These are phyloP conservation scores for Macrobrachium rosenbergii DNA, from an alignment of 1,140 invertebrate species.

Conservation along the genomic window DNA sequence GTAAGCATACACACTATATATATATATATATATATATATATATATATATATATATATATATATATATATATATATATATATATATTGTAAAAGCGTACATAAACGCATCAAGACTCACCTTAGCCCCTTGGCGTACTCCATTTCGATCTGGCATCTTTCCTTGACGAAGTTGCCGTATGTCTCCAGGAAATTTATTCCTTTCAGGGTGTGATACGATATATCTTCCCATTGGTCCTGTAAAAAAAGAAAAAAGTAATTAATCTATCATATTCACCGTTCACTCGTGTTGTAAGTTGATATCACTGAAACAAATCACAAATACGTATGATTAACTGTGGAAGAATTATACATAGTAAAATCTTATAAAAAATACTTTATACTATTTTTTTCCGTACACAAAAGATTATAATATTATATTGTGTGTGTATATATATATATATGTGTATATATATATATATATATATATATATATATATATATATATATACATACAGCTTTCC, in stretches of 20 bases:
- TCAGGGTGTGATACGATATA: conserved; percentile 93
- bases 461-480: too few relatives aligned
- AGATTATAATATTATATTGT: neutral
- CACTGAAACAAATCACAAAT: neutral
- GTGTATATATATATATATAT: too few relatives aligned
- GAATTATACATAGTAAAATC: too few relatives aligned
- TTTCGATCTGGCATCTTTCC: conserved; percentile 93
- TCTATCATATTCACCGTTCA: neutral
- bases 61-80: too few relatives aligned
- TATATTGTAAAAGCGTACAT: neutral
- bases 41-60: too few relatives aligned
- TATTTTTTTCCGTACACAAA: neutral
- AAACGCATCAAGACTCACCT: conserved; percentile 76
- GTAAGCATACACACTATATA: too few relatives aligned
- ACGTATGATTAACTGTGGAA: neutral
- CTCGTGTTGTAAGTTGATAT: neutral
- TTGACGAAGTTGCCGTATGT: conserved; percentile 94
- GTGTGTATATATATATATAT: too few relatives aligned
- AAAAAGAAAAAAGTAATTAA: conserved; percentile 70
- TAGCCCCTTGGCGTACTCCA: conserved; percentile 95
- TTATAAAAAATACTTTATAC: too few relatives aligned
- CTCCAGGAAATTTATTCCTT: conserved; percentile 97
- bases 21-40: too few relatives aligned
- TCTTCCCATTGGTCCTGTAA: conserved; percentile 98
- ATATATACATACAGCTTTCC: too few relatives aligned